phyloP scores from a whole-genome alignment of 37 sponge, comb jelly and placozoan genomes.

The Diacarnus erythraeanus region DNA sequence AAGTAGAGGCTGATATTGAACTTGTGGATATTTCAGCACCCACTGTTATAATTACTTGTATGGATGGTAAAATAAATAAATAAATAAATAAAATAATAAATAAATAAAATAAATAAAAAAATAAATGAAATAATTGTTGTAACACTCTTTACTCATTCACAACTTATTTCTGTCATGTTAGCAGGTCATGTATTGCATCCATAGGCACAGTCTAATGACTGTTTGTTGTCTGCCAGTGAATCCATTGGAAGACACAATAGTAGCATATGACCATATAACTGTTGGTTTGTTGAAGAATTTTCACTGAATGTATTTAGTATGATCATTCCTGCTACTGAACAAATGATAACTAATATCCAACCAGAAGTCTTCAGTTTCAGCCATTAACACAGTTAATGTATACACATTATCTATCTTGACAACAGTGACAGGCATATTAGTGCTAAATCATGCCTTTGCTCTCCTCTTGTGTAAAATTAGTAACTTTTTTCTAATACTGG shows the following conservation, averaged over 20 bases:
- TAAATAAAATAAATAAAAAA: no score
- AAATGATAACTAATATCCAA: no score
- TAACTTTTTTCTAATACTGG: not conserved
- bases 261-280: no score
- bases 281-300: no score
- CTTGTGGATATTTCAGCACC: no score
- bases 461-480: not conserved
- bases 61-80: no score
- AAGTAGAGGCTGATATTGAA: no score
- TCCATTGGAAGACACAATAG: not conserved
- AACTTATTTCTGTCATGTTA: no score
- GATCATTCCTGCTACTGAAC: not conserved
- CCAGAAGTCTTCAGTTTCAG: not conserved
- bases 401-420: not conserved
- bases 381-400: not conserved
- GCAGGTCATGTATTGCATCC: not conserved
- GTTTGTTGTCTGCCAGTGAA: not conserved
- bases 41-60: no score
- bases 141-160: no score
- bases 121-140: no score
- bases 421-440: not conserved
- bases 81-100: no score
- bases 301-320: not conserved
- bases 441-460: not conserved
- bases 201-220: constrained; percentile 10